Conservation (phyloP, 1,140 invertebrate species). For the Gryllus bimaculatus region DNA sequence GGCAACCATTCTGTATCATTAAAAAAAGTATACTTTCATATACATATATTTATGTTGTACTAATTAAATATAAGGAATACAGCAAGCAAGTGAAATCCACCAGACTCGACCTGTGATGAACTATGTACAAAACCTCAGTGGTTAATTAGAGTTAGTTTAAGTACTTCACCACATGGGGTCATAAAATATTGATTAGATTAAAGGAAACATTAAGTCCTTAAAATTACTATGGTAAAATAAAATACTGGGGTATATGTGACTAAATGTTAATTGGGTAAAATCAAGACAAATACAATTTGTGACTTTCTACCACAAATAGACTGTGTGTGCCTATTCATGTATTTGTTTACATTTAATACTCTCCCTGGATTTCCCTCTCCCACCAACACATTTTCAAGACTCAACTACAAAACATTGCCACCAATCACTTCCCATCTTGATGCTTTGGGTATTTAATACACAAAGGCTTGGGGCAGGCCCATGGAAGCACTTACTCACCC, state of each 20-base stretch:
- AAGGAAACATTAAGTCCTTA: background rate
- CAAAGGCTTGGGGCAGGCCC: background rate
- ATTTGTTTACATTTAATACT: background rate
- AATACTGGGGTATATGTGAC: slow-evolving; percentile 13
- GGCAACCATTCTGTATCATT: slow-evolving; percentile 12
- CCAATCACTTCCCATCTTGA: slow-evolving; percentile 3
- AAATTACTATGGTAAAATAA: slow-evolving; percentile 9
- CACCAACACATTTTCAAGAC: background rate
- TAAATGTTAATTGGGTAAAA: background rate
- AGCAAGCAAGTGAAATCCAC: slow-evolving; percentile 13
- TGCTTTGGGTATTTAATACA: slow-evolving; percentile 1
- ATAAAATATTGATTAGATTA: slow-evolving; percentile 6
- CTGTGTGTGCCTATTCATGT: background rate
- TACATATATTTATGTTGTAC: slow-evolving; percentile 11
- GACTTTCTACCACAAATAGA: background rate
- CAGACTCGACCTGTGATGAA: slow-evolving; percentile 15
- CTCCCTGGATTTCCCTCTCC: background rate
- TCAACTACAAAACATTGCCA: background rate
- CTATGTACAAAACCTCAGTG: slow-evolving; percentile 1
- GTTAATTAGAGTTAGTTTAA: slow-evolving; percentile 15
- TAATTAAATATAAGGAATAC: slow-evolving; percentile 8
- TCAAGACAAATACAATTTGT: background rate
- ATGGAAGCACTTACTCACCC: background rate
- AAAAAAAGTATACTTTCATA: slow-evolving; percentile 12
- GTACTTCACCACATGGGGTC: slow-evolving; percentile 13